phyloP scores from a whole-genome alignment of 2,888 invertebrate species.

The Macrophya alboannulata region DNA sequence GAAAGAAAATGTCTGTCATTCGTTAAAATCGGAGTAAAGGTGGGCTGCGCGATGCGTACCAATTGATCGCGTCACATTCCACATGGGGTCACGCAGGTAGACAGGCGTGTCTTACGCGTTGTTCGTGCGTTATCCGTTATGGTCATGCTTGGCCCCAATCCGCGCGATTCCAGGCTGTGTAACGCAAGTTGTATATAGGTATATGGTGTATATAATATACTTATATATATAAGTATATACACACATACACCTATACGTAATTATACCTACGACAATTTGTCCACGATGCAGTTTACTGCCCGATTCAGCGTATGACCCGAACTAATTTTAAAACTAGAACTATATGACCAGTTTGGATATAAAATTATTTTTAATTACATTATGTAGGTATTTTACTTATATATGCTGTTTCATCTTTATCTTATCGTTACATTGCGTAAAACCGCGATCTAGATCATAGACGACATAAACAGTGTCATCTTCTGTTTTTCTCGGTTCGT shows the following conservation, averaged over 20 bases:
- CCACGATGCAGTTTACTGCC: constrained; percentile 24
- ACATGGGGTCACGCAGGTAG: constrained; percentile 49
- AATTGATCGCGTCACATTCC: constrained; percentile 50
- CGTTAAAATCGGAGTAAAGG: not conserved
- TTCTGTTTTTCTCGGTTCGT: not conserved
- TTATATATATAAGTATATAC: not conserved
- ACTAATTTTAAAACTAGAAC: not conserved
- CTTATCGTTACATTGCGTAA: constrained; percentile 25
- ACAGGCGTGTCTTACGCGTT: constrained; percentile 54
- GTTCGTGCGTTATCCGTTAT: constrained; percentile 49
- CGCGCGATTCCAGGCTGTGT: constrained; percentile 21
- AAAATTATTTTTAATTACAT: constrained; percentile 1
- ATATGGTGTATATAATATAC: not conserved
- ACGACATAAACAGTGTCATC: not conserved
- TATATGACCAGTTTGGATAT: not conserved
- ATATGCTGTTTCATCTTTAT: not conserved
- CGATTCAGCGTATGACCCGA: not conserved
- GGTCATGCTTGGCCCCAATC: constrained; percentile 50
- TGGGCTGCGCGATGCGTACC: constrained; percentile 30
- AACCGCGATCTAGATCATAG: not conserved
- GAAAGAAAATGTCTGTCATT: not conserved
- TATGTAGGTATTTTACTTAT: not conserved
- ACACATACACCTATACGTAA: not conserved
- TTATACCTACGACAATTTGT: constrained; percentile 11
- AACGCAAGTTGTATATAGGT: not conserved